Conservation (phyloP, 2,113 vertebrate genomes). For the Meles meles region DNA sequence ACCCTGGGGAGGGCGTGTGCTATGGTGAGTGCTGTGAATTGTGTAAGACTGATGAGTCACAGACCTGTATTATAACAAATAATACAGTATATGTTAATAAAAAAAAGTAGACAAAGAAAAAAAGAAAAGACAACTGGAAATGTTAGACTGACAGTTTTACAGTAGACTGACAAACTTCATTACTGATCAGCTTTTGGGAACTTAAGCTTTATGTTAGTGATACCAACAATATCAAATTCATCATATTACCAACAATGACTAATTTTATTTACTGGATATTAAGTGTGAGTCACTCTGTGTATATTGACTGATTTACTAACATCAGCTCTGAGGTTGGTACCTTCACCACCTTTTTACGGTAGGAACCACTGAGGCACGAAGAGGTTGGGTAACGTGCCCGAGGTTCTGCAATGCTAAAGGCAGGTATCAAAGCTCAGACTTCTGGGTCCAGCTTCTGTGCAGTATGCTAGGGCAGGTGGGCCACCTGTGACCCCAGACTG, state of each 20-base stretch:
- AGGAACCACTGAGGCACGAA: not conserved
- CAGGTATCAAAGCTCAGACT: not conserved
- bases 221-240: not conserved
- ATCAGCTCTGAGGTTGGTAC: not conserved
- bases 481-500: not conserved
- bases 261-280: not conserved
- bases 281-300: not conserved
- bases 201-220: not conserved
- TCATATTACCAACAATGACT: not conserved
- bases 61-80: too few relatives aligned
- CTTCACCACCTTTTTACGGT: not conserved
- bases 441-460: not conserved
- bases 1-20: too few relatives aligned
- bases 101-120: too few relatives aligned
- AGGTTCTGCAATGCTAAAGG: not conserved
- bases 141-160: not conserved
- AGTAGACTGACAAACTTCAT: not conserved
- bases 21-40: too few relatives aligned
- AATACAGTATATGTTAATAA: too few relatives aligned
- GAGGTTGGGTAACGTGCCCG: not conserved
- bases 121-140: not conserved
- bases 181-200: not conserved
- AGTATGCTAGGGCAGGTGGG: not conserved
- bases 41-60: too few relatives aligned
- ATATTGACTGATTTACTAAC: not conserved